Evolutionary conservation across 2,888 invertebrate species (phyloP), one percentile per base, ranked within the genome.

Genomic region (Tillus elongatus): DNA sequence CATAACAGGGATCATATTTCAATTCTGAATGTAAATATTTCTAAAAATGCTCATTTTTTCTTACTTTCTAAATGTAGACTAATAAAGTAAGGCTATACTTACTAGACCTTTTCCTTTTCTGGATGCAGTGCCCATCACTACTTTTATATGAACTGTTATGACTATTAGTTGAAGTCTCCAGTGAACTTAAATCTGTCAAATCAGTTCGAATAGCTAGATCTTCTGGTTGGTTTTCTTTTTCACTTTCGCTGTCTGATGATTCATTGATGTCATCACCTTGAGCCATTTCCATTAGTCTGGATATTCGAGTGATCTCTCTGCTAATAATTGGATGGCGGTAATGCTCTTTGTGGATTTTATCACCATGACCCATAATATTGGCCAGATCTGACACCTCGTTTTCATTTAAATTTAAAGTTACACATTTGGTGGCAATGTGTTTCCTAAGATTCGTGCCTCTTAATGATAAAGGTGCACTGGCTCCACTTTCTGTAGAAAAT

Each of bases 371-470:
- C 40, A 50, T 35, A 36, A 45, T 50, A 30, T 45, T 46, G 1
- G 44, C 46, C 2, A 51, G 16, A 15, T 42, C 39, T 9, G 28
- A 36, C 1, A 51, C 42, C 41, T 45, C 37, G 16, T 11, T 40
- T 19, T 52, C 50, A 24, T 44, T 31, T 8, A 52, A 24, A 28
- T 41, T 36, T 30, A 47, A 33, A 39, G 47, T 36, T 9, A 43
- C 42, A 10, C 44, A 47, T 12, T 45, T 39, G 2, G 50, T 47
- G 1, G 50, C 50, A 12, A 47, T 44, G 33, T 50, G 50, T 36
- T 47, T 51, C n/a, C 49, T 34, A 2, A 49, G 31, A 3, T 13
- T 36, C 2, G 50, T 49, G 12, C 44, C 44, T 10, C 44, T 40
- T 13, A 54, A 39, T 3, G 42, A 26, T 15, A 12, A 8, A 4